Conservation (phyloP, 2,888 invertebrate species). For the Rapana venosa region DNA sequence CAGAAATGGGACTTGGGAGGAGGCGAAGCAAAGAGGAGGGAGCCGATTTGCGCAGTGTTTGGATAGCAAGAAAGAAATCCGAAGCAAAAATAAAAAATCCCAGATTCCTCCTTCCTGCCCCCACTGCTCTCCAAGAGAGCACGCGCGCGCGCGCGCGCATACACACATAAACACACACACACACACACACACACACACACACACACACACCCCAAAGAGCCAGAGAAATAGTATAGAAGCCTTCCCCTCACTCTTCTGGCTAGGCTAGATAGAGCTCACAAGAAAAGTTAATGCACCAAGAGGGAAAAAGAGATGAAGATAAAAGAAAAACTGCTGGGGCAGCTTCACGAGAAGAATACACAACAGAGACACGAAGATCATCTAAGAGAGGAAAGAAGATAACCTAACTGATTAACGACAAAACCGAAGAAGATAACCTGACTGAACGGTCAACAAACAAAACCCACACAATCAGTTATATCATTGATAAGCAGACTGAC, state of each 20-base stretch:
- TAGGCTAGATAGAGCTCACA: neutral
- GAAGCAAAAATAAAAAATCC: too few relatives aligned
- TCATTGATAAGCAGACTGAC: neutral
- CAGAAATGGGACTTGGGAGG: too few relatives aligned
- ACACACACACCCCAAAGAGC: neutral
- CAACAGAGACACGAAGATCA: too few relatives aligned
- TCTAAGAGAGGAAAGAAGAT: neutral
- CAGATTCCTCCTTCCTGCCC: too few relatives aligned
- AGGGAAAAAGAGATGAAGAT: neutral
- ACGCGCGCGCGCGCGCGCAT: neutral
- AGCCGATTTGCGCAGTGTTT: too few relatives aligned
- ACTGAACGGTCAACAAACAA: neutral
- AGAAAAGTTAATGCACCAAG: neutral
- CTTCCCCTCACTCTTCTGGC: neutral
- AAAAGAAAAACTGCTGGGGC: too few relatives aligned
- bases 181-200: slow-evolving; percentile 1
- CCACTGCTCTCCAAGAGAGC: neutral
- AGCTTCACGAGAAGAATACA: too few relatives aligned
- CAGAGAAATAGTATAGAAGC: neutral
- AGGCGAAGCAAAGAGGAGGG: too few relatives aligned
- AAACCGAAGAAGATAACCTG: neutral
- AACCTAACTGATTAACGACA: neutral
- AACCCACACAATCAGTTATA: neutral
- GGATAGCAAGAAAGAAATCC: too few relatives aligned
- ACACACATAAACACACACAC: neutral